Evolutionary conservation across 1,140 invertebrate genomes (phyloP), one percentile per base, ranked within the genome.

Genomic region (Camponotus floridanus): DNA sequence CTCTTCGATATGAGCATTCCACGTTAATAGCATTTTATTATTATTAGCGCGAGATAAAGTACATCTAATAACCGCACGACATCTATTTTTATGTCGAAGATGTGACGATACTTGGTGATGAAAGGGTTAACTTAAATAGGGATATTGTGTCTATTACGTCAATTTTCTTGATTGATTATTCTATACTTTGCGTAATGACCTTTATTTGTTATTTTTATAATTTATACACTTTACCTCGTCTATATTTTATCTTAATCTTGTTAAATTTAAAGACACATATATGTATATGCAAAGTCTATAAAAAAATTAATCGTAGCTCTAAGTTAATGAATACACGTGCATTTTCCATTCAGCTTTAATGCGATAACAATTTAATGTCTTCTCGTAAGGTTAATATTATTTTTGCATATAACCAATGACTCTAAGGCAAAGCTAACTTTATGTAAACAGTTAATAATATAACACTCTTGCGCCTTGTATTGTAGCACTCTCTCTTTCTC

Each of bases 181-280:
- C 48, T n/a, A 36, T 70, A 87, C 51, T 80, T 85, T 87, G 48
- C 68, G 31, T 73, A 33, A 70, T 64, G 83, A 86, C 81, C 86
- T 85, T 87, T 85, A 67, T 68, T 83, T 73, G 7, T 73, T 59
- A 73, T 45, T 55, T 33, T 45, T 51, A 18, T 61, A 45, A 6
- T 39, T 48, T 13, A n/a, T 70, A 57, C 5, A 26, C 62, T 55
- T 51, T 57, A 57, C 48, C 21, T 48, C 15, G 36, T 36, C 42
- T 79, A 51, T 51, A 51, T 67, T 39, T 68, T 64, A 45, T 33
- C 39, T 15, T 21, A 33, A 81, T 61, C 45, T 73, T 18, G 26
- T 26, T 26, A 26, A 26, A 26, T 26, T 26, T 26, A 26, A 26
- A 26, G 26, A 26, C 26, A 26, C 15, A 81, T 31, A 15, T 21